Base-by-base conservation (phyloP, 2,888 invertebrate species). In the Acronicta aceris region DNA sequence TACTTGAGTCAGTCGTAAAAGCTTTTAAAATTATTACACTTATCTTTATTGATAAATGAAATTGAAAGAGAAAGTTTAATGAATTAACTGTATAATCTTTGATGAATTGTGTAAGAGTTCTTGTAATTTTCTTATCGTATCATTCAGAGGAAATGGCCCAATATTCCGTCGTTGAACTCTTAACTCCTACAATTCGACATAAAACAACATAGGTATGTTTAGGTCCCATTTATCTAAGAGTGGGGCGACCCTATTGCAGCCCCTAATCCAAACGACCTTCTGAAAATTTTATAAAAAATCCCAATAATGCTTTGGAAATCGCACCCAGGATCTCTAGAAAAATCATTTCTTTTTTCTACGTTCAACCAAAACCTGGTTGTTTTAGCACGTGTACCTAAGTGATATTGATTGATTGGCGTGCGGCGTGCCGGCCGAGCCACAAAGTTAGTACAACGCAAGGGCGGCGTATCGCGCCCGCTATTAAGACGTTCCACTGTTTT, bases 401-500 rank as follows among this genome's bases (percentile, higher is more conserved):
- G 72, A 71, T 70, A 70, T 66, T 62, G 72, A 66, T 70, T 43
- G 70, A 70, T 70, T 50, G 49, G 40, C 42, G 36, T 59, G 46
- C 21, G 38, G 27, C 27, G 30, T 15, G 50, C 25, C 13, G 56
- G 27, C 57, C 52, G 53, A 21, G n/a, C 63, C 70, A 76, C 79
- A 56, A 74, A 78, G 67, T 81, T 71, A 61, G 74, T 63, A 62
- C 53, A 77, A 66, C 78, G 66, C 84, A 79, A 83, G 83, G 85
- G 81, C 85, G 76, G 73, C 71, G 65, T 67, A 76, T 61, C 71
- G 75, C 74, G 79, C 78, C 77, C 71, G 66, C 85, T 83, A 89
- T 90, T 89, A 89, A 89, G 88, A 89, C 81, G 73, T 76, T 68
- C 60, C 49, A 43, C 46, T 51, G 21, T 66, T 54, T 12, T 10